Evolutionary conservation across 2,888 invertebrate species (phyloP), one percentile per base, ranked within the genome.

Genomic region (Chymomyza fuscimana): DNA sequence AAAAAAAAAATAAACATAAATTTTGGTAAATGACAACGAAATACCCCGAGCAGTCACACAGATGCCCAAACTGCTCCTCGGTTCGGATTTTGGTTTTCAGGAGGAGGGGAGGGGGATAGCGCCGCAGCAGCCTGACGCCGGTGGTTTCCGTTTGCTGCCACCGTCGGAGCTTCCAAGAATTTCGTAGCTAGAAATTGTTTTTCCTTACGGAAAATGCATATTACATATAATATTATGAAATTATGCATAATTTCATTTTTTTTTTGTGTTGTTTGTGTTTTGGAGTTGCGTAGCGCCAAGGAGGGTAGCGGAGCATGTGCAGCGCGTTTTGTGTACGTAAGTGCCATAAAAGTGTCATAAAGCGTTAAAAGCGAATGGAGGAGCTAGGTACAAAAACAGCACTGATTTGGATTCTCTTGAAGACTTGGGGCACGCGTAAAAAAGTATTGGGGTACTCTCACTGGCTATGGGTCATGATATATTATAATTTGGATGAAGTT

Each of bases 211-310:
- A 73, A 84, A 86, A 84, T 70, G 79, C 85, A 77, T 82, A 85
- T 87, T 54, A 19, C 40, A 46, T 76, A 83, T 73, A 77, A 84
- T 73, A 70, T 73, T 73, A 87, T 73, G 65, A 83, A 89, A 88
- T 86, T 86, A 86, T 89, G 81, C 85, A 89, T 86, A 86, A 88
- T 89, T 89, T 81, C 77, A 74, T 72, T 12, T 16, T 54, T 68
- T 77, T 69, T 74, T 63, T 86, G 32, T 77, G 75, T 70, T 75
- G 71, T 70, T 19, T 58, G 1, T 58, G 16, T 15, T 54, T 19
- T 54, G 5, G 51, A 16, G 51, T 5, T 51, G 3, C 19, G 16
- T 54, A 22, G 54, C 19, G 58, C 25, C 29, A n/a, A 32, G 54
- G 54, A 2, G 67, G 69, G 25, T 71, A 46, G 40, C 40, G 40